Evolutionary conservation across 2,113 vertebrate species (phyloP).

Genomic region (Spheniscus mendiculus): DNA sequence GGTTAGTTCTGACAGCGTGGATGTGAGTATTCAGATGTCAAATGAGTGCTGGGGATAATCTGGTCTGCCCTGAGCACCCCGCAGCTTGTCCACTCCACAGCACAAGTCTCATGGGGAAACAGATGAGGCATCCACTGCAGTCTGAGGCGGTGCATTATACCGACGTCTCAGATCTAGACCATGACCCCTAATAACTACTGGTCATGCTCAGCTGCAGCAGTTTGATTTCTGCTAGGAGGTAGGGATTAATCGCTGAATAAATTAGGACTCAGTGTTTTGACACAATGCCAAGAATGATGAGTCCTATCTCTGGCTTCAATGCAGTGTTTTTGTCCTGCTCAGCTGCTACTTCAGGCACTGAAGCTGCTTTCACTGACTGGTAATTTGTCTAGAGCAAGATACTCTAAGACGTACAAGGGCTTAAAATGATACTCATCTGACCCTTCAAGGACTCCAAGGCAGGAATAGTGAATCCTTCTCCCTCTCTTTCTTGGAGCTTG

Average conservation of each 20-base stretch:
- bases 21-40: neutral
- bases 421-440: neutral
- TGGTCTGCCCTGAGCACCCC: neutral
- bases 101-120: neutral
- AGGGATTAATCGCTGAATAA: neutral
- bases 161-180: fast-evolving
- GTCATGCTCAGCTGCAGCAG: neutral
- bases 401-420: neutral
- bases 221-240: neutral
- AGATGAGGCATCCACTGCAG: neutral
- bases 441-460: neutral
- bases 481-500: neutral
- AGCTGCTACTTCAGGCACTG: neutral
- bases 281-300: neutral
- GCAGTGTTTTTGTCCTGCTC: neutral
- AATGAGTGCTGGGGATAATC: neutral
- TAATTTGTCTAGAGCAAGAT: neutral
- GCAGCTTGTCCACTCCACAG: neutral
- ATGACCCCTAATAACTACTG: neutral
- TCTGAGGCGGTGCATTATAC: neutral
- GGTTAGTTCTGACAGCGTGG: neutral
- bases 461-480: neutral
- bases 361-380: neutral
- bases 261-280: neutral
- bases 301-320: neutral